Conservation (phyloP, 2,888 invertebrate species). For the Eurois occulta region DNA sequence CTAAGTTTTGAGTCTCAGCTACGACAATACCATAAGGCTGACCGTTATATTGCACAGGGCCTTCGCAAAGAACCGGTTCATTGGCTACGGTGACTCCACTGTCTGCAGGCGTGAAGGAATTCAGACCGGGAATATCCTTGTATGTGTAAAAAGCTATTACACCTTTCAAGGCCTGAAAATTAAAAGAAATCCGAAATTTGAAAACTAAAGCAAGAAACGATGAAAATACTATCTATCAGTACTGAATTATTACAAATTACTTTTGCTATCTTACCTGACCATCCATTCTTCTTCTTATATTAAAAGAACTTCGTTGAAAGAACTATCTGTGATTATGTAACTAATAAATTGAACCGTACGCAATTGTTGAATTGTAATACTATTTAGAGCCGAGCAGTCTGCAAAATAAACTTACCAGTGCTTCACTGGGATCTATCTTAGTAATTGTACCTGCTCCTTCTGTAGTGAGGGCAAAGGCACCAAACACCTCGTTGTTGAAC, state of each 20-base stretch:
- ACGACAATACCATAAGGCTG: slow-evolving; percentile 87
- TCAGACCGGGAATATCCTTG: slow-evolving; percentile 92
- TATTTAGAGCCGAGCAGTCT: neutral
- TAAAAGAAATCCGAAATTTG: neutral
- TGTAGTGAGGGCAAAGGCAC: slow-evolving; percentile 90
- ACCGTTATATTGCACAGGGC: slow-evolving; percentile 68
- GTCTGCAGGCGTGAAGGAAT: slow-evolving; percentile 84
- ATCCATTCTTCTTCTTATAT: neutral
- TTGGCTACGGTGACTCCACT: slow-evolving; percentile 19
- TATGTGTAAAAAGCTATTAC: slow-evolving; percentile 91
- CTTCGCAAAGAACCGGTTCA: slow-evolving; percentile 79
- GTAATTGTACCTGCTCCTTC: slow-evolving; percentile 89
- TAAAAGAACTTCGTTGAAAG: neutral
- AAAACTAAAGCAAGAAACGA: neutral
- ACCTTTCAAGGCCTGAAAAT: slow-evolving; percentile 89
- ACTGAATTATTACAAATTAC: neutral
- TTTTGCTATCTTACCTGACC: neutral
- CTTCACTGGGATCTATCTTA: slow-evolving; percentile 90
- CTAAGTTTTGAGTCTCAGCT: slow-evolving; percentile 88
- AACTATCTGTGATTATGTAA: neutral
- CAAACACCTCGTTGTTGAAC: slow-evolving; percentile 91
- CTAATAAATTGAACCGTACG: neutral
- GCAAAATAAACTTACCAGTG: slow-evolving; percentile 87
- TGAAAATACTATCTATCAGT: neutral
- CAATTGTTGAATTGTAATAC: neutral